phyloP scores from a whole-genome alignment of 2,797 vertebrate genomes.

The Microctenopoma stevenorrisi region DNA sequence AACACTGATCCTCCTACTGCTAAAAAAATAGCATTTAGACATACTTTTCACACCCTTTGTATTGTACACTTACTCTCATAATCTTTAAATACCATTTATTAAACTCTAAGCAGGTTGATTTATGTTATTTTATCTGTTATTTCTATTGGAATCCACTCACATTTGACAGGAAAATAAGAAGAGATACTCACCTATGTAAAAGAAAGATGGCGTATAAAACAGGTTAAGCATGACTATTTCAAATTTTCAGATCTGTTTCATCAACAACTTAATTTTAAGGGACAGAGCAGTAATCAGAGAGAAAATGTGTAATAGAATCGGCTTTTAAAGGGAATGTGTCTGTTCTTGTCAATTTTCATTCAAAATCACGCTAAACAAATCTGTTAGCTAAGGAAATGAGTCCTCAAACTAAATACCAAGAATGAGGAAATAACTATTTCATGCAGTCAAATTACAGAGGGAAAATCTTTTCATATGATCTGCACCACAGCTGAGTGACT shows the following conservation, averaged over 20 bases:
- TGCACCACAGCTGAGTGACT: not conserved
- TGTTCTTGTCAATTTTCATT: not conserved
- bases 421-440: not conserved
- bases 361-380: no score
- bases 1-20: not conserved
- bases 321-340: not conserved
- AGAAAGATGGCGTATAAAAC: slow-evolving; percentile 20
- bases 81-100: no score
- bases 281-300: not conserved
- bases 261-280: not conserved
- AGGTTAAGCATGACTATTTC: not conserved
- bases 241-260: not conserved
- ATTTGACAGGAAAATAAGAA: slow-evolving; percentile 17
- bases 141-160: not conserved
- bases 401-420: not conserved
- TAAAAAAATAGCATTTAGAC: not conserved
- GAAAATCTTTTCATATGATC: not conserved
- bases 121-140: no score
- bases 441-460: not conserved
- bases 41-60: no score
- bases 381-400: not conserved
- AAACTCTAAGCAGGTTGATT: no score
- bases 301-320: not conserved
- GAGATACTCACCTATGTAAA: slow-evolving; percentile 4
- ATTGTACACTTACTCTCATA: no score